A percentile compares a stretch with the other conserved stretches of the same genome.
phyloP scores from a whole-genome alignment of 2,113 vertebrate genomes.

The Lamprotornis superbus region DNA sequence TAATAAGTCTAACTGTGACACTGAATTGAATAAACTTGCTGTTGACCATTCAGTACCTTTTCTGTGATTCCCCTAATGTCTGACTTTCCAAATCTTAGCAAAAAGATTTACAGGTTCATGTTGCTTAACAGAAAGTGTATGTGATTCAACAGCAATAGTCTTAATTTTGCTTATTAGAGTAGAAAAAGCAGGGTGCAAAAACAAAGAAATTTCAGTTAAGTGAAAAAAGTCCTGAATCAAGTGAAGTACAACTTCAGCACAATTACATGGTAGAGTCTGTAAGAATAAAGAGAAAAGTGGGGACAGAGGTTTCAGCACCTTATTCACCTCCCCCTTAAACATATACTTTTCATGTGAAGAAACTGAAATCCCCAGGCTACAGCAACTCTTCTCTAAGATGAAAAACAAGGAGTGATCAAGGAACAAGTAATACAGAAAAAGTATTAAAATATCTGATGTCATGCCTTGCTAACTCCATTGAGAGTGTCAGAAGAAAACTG shows the following conservation, averaged over 20 bases:
- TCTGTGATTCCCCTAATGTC: background rate
- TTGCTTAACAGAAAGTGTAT: background rate
- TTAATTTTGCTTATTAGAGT: background rate
- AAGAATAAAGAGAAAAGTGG: background rate
- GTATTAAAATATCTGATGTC: background rate
- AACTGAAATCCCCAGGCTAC: background rate
- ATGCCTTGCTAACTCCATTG: background rate
- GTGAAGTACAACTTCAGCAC: constrained; percentile 1
- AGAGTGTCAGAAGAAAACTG: background rate
- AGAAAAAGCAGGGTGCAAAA: background rate
- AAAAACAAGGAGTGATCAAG: background rate
- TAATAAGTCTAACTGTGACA: background rate
- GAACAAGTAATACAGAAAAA: background rate
- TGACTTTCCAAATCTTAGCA: background rate
- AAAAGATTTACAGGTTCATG: background rate
- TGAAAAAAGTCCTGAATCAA: constrained; percentile 1
- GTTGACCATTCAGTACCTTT: background rate
- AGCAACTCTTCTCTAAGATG: background rate
- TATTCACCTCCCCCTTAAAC: background rate
- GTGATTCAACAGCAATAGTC: background rate
- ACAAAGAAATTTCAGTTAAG: background rate
- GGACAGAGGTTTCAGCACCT: background rate
- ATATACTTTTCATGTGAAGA: background rate
- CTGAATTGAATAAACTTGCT: constrained; percentile 19
- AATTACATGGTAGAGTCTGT: background rate